Evolutionary conservation across 2,797 vertebrate species (phyloP), one percentile per base, ranked within the genome.

Genomic region (Percopsis omiscomaycus): DNA sequence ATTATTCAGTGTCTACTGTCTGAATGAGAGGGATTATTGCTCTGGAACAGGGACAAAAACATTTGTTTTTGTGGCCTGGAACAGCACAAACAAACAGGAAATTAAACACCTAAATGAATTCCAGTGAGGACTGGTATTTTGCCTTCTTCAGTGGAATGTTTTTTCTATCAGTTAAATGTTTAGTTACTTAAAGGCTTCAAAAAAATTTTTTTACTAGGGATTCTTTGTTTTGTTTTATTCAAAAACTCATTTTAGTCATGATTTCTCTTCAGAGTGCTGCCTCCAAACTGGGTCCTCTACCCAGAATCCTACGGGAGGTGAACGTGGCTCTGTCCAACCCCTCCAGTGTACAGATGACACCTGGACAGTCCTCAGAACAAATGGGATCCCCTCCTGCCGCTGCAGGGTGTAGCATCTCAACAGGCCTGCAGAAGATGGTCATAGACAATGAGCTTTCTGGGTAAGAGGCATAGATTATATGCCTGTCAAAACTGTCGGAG

Each of bases 401-500:
- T 1, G 89, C 96, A 0, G 73, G 93, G 82, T 91, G 93, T 76
- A 95, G 95, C 90, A 94, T 98, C 90, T 98, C 96, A 0, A 90
- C 92, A 0, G 95, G 97, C 56, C 91, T 99, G 44, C 96, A 98
- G 89, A 98, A 98, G 93, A 98, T 98, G 96, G 95, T 95, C 83
- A 97, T 98, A 12, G 97, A 99, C 84, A 98, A 92, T 2, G 97
- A 99, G 64, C 87, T 98, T 12, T 92, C 97, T 70, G 96, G 96
- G 98, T 99, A 92, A 94, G 92, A 45, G 9, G 30, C 1, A 12
- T 3, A 3, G 11, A 42, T 42, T 9, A 42, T 9, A 42, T 6
- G 6, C 37, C 22, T 22, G 22, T 22, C 37, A 42, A 42, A 6
- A 9, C 37, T 42, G 51, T 12, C 51, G 5, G 51, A 15, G 22